Evolutionary conservation across 1,140 invertebrate species (phyloP), one percentile per base, ranked within the genome.

Genomic region (Drosophila nigrodunni): DNA sequence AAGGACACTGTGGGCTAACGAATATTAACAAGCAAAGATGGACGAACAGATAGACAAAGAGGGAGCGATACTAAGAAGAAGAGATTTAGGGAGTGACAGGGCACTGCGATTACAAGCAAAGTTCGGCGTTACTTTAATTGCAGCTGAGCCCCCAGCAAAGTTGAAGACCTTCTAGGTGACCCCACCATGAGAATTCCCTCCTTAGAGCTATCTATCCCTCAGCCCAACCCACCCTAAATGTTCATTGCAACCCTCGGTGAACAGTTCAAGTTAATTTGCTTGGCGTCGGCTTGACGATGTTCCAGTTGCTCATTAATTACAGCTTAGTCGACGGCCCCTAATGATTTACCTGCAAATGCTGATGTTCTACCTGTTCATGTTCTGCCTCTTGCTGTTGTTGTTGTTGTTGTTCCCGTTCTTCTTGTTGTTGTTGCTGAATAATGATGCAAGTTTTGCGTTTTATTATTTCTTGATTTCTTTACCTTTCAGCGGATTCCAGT

Each of bases 231-330:
- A 18, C 7, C n/a, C 9, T 6, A n/a, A 43, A 43, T 13, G 6
- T 4, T n/a, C 46, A 0, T 1, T 9, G 21, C 52, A 43, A 80
- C 64, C 72, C 57, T 37, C 35, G 25, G 50, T 9, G 34, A 44
- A 49, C 73, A 83, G 85, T 80, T 78, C 80, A 75, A 83, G 85
- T 88, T 89, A 88, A 88, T 88, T 89, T 89, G 80, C 77, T 75
- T 30, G 60, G 71, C 73, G 58, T 62, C 15, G 62, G 61, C 73
- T 77, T 72, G 70, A 77, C 77, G 79, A 75, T 89, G 86, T 80
- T 75, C 74, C 77, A 83, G 70, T 80, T 71, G 85, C 85, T 88
- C 85, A 88, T 88, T 88, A 88, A 88, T 88, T 88, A 88, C 74
- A 76, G 80, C 85, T 89, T 78, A 78, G 85, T 80, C 72, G 74